These are phyloP conservation scores for Pycnonotus jocosus DNA, from an alignment of 2,113 vertebrate species.

Conservation along the genomic window DNA sequence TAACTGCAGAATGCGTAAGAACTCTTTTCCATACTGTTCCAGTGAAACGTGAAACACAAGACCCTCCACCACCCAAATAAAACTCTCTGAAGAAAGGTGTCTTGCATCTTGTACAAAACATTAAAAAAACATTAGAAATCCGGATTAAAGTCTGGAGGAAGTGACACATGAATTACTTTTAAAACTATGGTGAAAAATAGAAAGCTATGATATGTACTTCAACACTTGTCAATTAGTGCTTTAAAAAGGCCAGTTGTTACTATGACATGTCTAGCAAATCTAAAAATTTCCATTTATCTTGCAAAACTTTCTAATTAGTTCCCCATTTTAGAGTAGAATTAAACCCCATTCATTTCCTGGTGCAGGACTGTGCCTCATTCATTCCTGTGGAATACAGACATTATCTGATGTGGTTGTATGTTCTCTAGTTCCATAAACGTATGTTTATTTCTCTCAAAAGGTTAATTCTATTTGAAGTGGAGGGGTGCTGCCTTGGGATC, in stretches of 20 bases:
- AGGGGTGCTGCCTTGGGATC: conserved; percentile 61
- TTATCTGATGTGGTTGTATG: background rate
- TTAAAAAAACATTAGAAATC: conserved; percentile 25
- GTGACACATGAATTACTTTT: conserved; percentile 12
- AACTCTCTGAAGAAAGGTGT: conserved; percentile 40
- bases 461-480: conserved; percentile 62
- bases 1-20: background rate
- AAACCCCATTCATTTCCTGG: background rate
- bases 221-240: background rate
- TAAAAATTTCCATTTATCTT: conserved; percentile 11
- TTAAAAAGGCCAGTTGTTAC: background rate
- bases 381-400: background rate
- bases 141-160: background rate
- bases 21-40: conserved; percentile 46
- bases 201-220: conserved; percentile 26
- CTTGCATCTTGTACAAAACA: conserved; percentile 16
- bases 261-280: background rate
- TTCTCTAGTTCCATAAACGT: conserved; percentile 46
- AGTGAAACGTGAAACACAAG: conserved; percentile 55
- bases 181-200: conserved; percentile 2
- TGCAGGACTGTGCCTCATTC: background rate
- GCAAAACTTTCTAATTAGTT: background rate
- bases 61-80: conserved; percentile 31
- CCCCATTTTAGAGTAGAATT: conserved; percentile 8
- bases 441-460: conserved; percentile 51